These are phyloP conservation scores for Phortica variegata DNA, from an alignment of 1,140 invertebrate genomes.

Conservation along the genomic window DNA sequence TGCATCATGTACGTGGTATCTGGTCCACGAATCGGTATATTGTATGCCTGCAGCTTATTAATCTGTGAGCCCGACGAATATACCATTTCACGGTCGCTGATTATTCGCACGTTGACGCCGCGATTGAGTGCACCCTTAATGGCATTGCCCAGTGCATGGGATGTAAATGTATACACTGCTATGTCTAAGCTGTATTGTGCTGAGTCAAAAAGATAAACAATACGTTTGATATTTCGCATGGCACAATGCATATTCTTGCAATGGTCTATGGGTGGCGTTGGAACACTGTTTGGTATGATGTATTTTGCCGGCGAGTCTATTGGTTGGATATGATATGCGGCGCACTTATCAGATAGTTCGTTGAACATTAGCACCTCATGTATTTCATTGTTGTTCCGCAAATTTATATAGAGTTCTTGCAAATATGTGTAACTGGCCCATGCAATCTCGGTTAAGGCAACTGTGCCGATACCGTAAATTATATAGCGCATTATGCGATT, in stretches of 20 bases:
- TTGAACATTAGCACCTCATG: constrained; percentile 30
- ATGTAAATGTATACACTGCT: constrained; percentile 42
- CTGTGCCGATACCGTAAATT: background rate
- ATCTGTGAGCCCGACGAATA: constrained; percentile 24
- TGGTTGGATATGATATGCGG: background rate
- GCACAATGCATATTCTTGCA: constrained; percentile 27
- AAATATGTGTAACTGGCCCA: background rate
- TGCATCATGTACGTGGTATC: constrained; percentile 33
- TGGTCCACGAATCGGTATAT: constrained; percentile 26
- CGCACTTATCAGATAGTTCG: constrained; percentile 13
- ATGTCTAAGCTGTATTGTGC: constrained; percentile 38
- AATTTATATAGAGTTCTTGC: no score
- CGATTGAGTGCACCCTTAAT: constrained; percentile 24
- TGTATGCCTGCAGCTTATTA: background rate
- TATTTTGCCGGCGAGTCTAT: background rate
- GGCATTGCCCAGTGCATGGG: constrained; percentile 3
- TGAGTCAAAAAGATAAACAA: constrained; percentile 24
- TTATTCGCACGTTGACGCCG: constrained; percentile 29
- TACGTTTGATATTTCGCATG: constrained; percentile 3
- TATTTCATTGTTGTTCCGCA: background rate
- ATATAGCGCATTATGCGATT: no score
- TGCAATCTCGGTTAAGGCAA: background rate
- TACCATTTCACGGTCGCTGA: constrained; percentile 36
- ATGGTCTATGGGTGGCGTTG: no score
- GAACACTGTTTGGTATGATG: no score